Evolutionary conservation across 2,888 invertebrate species (phyloP).

Genomic region (Poecilobothrus nobilitatus): DNA sequence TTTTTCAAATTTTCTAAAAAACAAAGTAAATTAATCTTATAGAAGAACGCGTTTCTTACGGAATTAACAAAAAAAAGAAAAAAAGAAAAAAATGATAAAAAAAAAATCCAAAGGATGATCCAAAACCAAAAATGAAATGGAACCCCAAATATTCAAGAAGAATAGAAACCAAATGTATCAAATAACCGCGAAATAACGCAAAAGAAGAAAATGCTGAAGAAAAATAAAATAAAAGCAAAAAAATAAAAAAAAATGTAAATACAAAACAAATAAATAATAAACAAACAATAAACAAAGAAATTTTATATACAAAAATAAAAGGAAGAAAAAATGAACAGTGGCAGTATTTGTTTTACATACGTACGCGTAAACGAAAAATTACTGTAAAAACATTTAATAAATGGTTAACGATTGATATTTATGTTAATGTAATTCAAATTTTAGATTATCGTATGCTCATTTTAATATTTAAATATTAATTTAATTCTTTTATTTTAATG

Average conservation of each 20-base stretch:
- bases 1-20: too few species aligned
- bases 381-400: too few species aligned
- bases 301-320: not conserved
- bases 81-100: not conserved
- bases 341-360: too few species aligned
- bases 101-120: too few species aligned
- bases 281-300: not conserved
- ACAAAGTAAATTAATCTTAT: not conserved
- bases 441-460: too few species aligned
- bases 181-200: slow-evolving; percentile 1
- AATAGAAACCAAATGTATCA: not conserved
- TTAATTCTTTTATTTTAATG: too few species aligned
- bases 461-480: too few species aligned
- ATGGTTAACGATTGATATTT: too few species aligned
- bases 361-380: not conserved
- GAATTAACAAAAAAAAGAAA: not conserved
- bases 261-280: not conserved
- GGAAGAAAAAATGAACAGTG: not conserved
- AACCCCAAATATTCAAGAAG: not conserved
- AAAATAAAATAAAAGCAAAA: not conserved
- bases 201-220: not conserved
- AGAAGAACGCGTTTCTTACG: not conserved
- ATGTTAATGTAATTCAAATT: too few species aligned
- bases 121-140: not conserved
- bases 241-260: not conserved